Evolutionary conservation across 2,888 invertebrate genomes (phyloP), one percentile per base, ranked within the genome.

Genomic region (Tiliacea aurago): DNA sequence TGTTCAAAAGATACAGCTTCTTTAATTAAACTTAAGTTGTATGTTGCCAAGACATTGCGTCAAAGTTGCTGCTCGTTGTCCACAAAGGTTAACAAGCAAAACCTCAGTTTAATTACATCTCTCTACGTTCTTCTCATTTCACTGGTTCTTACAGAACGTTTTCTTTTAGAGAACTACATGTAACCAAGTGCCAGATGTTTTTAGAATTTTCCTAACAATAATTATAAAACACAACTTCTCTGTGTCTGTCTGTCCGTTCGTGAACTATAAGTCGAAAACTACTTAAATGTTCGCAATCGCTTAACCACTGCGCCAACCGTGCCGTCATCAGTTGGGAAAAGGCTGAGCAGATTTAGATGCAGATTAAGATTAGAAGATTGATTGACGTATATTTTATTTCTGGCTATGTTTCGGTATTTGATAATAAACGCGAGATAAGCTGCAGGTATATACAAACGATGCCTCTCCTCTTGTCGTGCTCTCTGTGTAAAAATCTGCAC

Each of bases 41-140:
- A 18, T 7, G 10, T 76, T 41, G 9, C 41, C 10, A 9, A 23
- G 23, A 7, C 41, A 20, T 28, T 13, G 20, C n/a, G 9, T 6
- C 11, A 18, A 37, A 49, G 15, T 23, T 10, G 20, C n/a, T 11
- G 9, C 49, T 23, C 23, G 1, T 13, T 41, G 20, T 18, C 28
- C 51, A 58, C 49, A 49, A 47, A 37, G 37, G 23, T 15, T 72
- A 51, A 45, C 15, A 15, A 37, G 23, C 43, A 37, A 55, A 72
- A n/a, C 11, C 5, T 70, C 3, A 5, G 10, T 43, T 51, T 37
- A 37, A n/a, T 49, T 62, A 43, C 18, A 47, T 55, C 43, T 23
- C 18, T 51, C 20, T 45, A 15, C 7, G 5, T 23, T 15, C 11
- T 53, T 37, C n/a, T 33, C 2, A 15, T 20, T 33, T 23, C 10